Conservation (phyloP, 2,888 invertebrate species). For the Aporophyla lueneburgensis region DNA sequence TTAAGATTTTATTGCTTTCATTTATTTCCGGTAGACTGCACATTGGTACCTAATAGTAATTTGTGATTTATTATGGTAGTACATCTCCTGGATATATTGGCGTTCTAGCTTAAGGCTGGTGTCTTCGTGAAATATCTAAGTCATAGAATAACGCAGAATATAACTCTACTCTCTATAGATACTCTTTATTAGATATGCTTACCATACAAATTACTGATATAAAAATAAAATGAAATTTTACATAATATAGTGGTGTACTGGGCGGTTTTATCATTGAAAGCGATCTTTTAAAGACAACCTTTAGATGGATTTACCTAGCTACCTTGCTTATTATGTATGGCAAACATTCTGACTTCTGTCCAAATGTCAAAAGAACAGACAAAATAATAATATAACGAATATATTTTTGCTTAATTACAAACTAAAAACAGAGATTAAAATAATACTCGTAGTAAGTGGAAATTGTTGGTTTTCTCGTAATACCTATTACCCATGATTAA, state of each 20-base stretch:
- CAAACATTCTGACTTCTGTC: rapidly evolving
- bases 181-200: no score
- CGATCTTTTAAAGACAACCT: no score
- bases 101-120: background rate
- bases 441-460: slow-evolving; percentile 18
- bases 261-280: no score
- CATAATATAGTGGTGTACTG: no score
- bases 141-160: no score
- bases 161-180: no score
- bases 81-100: background rate
- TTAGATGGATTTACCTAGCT: background rate
- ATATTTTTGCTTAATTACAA: background rate
- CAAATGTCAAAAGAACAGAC: background rate
- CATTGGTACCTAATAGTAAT: background rate
- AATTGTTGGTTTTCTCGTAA: slow-evolving; percentile 40
- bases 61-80: slow-evolving; percentile 4
- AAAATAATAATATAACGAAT: background rate
- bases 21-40: slow-evolving; percentile 4
- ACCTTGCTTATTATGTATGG: background rate
- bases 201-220: no score
- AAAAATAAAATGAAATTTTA: no score
- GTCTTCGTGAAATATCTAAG: background rate
- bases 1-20: slow-evolving; percentile 10
- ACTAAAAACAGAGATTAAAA: background rate
- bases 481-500: slow-evolving; percentile 40